phyloP scores from a whole-genome alignment of 2,888 invertebrate species.

The Pedicia rivosa region DNA sequence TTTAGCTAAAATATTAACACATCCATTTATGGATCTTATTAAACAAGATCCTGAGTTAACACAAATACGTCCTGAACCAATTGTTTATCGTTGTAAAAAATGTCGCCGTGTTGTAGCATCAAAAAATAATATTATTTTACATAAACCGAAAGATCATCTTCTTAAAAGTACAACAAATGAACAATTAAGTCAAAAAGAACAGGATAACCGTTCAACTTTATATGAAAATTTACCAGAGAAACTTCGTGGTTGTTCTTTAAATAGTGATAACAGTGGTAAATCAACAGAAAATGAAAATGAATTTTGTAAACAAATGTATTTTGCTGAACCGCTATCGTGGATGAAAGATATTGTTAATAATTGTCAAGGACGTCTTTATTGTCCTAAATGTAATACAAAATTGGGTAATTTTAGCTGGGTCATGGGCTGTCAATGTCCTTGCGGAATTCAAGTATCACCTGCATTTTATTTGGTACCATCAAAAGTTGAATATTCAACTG shows the following conservation, averaged over 20 bases:
- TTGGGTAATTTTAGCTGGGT: constrained; percentile 86
- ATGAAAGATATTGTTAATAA: constrained; percentile 57
- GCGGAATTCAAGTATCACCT: constrained; percentile 77
- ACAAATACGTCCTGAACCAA: constrained; percentile 62
- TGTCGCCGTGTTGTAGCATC: constrained; percentile 71
- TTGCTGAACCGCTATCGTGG: constrained; percentile 83
- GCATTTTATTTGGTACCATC: constrained; percentile 84
- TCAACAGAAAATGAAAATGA: constrained; percentile 17
- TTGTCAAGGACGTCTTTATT: constrained; percentile 67
- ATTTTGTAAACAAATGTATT: constrained; percentile 57
- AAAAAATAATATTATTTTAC: constrained; percentile 62
- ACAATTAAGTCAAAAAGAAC: neutral
- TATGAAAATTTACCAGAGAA: constrained; percentile 11
- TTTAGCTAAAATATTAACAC: constrained; percentile 65
- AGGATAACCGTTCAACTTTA: constrained; percentile 7
- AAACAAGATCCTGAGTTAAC: constrained; percentile 64
- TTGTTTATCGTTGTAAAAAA: constrained; percentile 68
- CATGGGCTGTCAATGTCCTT: constrained; percentile 78
- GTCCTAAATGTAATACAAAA: constrained; percentile 72
- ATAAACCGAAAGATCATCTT: constrained; percentile 26
- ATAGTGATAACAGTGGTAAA: constrained; percentile 6
- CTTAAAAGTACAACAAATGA: neutral
- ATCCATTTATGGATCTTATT: constrained; percentile 56
- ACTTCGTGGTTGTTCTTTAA: constrained; percentile 3
- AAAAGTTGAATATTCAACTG: constrained; percentile 79